Conservation (phyloP, 2,113 vertebrate species). For the Semicossyphus pulcher region DNA sequence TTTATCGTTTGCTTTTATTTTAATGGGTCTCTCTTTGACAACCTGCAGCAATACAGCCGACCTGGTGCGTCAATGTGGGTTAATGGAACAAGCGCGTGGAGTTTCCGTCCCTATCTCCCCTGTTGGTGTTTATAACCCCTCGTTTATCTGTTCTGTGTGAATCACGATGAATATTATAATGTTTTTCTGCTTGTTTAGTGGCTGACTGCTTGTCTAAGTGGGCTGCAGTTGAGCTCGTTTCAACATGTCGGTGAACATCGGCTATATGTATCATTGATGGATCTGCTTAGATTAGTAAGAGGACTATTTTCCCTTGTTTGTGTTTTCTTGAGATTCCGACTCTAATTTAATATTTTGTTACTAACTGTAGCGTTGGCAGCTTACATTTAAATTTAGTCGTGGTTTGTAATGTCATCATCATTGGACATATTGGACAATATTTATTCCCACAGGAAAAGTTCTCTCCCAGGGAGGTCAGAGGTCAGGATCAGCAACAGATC, state of each 20-base stretch:
- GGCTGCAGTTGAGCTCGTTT: slow-evolving; percentile 50
- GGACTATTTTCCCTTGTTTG: neutral
- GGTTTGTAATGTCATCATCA: neutral
- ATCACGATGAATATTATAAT: neutral
- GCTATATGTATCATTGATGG: slow-evolving; percentile 3
- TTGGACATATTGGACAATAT: slow-evolving; percentile 9
- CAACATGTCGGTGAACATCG: slow-evolving; percentile 47
- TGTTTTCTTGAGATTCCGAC: neutral
- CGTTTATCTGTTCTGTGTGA: neutral
- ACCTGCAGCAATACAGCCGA: slow-evolving; percentile 41
- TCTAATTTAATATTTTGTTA: neutral
- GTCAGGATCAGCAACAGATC: slow-evolving; percentile 56
- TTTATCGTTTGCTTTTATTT: neutral
- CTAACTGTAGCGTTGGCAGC: neutral
- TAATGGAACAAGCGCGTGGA: slow-evolving; percentile 64
- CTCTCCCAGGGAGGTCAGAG: slow-evolving; percentile 27
- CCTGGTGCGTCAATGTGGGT: slow-evolving; percentile 69
- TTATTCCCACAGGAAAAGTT: slow-evolving; percentile 2
- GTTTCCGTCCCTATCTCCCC: slow-evolving; percentile 17
- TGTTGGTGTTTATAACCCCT: neutral
- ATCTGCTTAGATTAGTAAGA: slow-evolving; percentile 37
- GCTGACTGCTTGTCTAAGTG: neutral
- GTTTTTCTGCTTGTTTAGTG: neutral
- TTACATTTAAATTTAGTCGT: neutral
- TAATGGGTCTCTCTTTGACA: slow-evolving; percentile 19